Evolutionary conservation across 2,797 vertebrate genomes (phyloP).

Genomic region (Tangara arthus): DNA sequence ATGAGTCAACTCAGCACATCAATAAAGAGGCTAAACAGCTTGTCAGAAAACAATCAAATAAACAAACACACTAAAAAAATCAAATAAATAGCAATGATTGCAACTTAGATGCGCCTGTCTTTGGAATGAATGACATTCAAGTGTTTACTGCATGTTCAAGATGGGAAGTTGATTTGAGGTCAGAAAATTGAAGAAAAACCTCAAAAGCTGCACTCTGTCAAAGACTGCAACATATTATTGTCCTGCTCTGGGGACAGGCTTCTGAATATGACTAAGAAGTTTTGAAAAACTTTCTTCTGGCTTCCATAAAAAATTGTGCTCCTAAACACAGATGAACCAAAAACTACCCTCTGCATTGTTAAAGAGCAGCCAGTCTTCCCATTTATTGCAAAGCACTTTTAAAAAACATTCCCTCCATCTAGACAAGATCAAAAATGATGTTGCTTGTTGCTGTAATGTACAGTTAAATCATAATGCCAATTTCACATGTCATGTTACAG

Average conservation of each 20-base stretch:
- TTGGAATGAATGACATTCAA: not conserved
- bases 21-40: not conserved
- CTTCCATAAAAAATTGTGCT: not conserved
- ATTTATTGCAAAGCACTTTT: not conserved
- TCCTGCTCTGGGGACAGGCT: not conserved
- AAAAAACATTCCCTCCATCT: not conserved
- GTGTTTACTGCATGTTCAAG: not conserved
- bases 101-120: not conserved
- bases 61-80: not conserved
- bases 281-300: not conserved
- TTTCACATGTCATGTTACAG: slow-evolving; percentile 36
- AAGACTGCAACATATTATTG: not conserved
- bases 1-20: not conserved
- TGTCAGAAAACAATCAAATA: not conserved
- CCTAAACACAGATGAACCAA: not conserved
- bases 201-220: not conserved
- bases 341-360: not conserved
- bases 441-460: not conserved
- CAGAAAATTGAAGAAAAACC: not conserved
- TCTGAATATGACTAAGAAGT: not conserved
- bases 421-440: not conserved
- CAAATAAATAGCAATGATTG: not conserved
- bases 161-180: not conserved
- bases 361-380: not conserved
- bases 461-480: slow-evolving; percentile 9